Conservation (phyloP, 2,113 vertebrate species). For the Paraplagusia blochii region DNA sequence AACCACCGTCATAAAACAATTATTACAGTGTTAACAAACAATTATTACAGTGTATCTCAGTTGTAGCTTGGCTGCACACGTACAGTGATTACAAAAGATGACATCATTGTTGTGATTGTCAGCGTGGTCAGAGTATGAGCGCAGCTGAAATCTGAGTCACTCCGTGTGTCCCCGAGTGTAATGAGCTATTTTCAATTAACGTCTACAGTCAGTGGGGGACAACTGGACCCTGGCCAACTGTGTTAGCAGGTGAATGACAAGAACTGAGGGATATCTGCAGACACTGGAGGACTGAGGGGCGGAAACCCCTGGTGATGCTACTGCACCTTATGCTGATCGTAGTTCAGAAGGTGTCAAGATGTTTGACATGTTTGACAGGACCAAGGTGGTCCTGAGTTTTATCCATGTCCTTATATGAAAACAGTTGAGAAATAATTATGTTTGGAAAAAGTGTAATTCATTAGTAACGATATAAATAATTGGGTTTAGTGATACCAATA, state of each 20-base stretch:
- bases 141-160: conserved; percentile 27
- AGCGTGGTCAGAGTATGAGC: conserved; percentile 13
- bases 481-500: no score
- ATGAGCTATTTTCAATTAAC: conserved; percentile 56
- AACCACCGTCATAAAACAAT: no score
- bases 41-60: no score
- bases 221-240: conserved; percentile 53
- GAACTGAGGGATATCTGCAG: conserved; percentile 37
- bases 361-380: neutral
- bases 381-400: no score
- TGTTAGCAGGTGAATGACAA: conserved; percentile 42
- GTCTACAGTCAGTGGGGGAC: conserved; percentile 30
- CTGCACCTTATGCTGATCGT: neutral
- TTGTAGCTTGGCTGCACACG: no score
- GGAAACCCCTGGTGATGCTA: neutral
- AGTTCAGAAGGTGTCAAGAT: neutral
- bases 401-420: no score
- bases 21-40: no score
- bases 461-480: no score
- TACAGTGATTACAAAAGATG: no score
- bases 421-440: no score
- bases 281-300: conserved; percentile 23
- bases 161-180: conserved; percentile 27
- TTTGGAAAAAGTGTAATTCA: no score
- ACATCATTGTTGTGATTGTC: no score